A percentile compares a stretch with the other conserved stretches of the same genome.
Evolutionary conservation across 1,140 invertebrate species (phyloP).

Genomic region (Pseudomyrmex sp.): DNA sequence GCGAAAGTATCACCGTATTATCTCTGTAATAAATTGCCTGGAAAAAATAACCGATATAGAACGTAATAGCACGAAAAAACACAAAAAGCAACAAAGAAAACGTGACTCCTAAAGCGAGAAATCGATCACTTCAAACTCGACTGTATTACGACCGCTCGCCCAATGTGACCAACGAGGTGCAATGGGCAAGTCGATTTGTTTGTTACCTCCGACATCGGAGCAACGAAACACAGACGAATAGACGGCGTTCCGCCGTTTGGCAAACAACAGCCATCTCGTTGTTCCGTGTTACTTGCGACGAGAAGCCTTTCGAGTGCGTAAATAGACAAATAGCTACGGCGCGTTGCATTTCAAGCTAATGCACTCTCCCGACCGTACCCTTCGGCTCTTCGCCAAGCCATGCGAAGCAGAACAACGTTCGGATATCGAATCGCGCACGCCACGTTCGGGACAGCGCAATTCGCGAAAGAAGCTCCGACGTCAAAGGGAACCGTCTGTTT

Average conservation of each 20-base stretch:
- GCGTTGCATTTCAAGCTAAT: conserved; percentile 62
- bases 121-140: conserved; percentile 48
- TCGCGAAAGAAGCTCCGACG: conserved; percentile 59
- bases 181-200: conserved; percentile 50
- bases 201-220: conserved; percentile 33
- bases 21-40: background rate
- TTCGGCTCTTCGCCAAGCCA: background rate
- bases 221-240: conserved; percentile 10
- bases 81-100: conserved; percentile 10
- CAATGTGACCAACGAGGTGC: conserved; percentile 45
- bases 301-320: conserved; percentile 34
- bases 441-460: conserved; percentile 34
- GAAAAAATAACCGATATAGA: conserved; percentile 5
- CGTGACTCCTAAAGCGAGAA: conserved; percentile 4
- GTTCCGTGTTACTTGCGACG: conserved; percentile 40
- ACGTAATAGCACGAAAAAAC: conserved; percentile 8
- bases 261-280: conserved; percentile 56
- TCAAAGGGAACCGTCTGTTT: conserved; percentile 68
- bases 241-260: conserved; percentile 16
- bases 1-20: background rate
- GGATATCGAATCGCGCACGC: conserved; percentile 59
- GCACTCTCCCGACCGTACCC: conserved; percentile 3
- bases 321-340: conserved; percentile 60
- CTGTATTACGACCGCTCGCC: background rate
- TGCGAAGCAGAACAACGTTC: background rate